Percentiles rank a stretch among this genome's conserved stretches.
These are phyloP conservation scores for Drosophila setosimentum DNA, from an alignment of 2,888 invertebrate species.

Conservation along the genomic window DNA sequence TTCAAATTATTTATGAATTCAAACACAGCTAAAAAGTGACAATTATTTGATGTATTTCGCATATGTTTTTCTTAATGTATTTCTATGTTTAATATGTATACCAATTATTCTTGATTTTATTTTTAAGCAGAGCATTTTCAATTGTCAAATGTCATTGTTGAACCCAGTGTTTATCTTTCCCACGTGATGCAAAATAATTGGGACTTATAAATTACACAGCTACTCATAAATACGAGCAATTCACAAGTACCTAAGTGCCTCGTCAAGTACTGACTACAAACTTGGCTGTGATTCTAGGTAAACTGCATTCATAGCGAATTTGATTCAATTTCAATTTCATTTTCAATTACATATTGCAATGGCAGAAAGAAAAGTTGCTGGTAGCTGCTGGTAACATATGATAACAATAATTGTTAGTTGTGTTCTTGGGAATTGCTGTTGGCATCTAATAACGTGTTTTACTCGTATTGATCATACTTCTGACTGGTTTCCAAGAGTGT, in stretches of 20 bases:
- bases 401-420: constrained; percentile 35
- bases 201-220: constrained; percentile 13
- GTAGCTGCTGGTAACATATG: constrained; percentile 29
- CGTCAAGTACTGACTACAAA: neutral
- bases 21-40: neutral
- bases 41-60: neutral
- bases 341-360: constrained; percentile 19
- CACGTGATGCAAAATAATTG: neutral
- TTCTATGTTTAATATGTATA: no score
- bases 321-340: constrained; percentile 17
- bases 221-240: constrained; percentile 5
- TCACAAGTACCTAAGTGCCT: constrained; percentile 6
- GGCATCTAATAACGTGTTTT: constrained; percentile 38
- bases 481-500: constrained; percentile 40
- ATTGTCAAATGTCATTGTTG: neutral
- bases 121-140: neutral
- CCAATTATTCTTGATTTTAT: neutral
- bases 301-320: constrained; percentile 15
- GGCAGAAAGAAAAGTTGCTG: neutral
- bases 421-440: constrained; percentile 45
- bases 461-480: constrained; percentile 22
- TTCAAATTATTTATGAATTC: no score
- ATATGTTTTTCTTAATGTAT: neutral
- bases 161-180: neutral
- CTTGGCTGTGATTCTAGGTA: constrained; percentile 31